Evolutionary conservation across 2,888 invertebrate genomes (phyloP).

Genomic region (Thymelicus lineola): DNA sequence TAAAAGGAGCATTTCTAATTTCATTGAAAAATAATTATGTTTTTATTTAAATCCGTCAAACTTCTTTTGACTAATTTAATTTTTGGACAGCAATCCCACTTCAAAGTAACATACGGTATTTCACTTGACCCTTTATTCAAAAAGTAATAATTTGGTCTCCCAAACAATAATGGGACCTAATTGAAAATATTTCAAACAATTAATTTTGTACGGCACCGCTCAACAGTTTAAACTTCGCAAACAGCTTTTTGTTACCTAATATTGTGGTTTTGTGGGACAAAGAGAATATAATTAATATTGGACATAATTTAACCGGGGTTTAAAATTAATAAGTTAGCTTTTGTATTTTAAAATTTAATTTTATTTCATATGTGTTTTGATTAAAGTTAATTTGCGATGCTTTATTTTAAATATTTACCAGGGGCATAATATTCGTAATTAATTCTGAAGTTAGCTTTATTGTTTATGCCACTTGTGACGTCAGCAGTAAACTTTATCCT

Average conservation of each 20-base stretch:
- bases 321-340: slow-evolving; percentile 34
- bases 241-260: slow-evolving; percentile 46
- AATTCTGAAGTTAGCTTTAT: no score
- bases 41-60: neutral
- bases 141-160: slow-evolving; percentile 22
- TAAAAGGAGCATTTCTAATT: no score
- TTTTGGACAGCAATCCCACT: neutral
- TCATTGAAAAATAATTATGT: no score
- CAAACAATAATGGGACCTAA: slow-evolving; percentile 40
- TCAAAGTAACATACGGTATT: slow-evolving; percentile 11
- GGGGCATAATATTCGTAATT: no score
- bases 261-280: slow-evolving; percentile 42
- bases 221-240: slow-evolving; percentile 57
- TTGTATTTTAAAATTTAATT: slow-evolving; percentile 25
- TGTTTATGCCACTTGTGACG: no score
- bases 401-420: no score
- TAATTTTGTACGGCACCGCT: slow-evolving; percentile 44
- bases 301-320: slow-evolving; percentile 48
- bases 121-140: slow-evolving; percentile 23
- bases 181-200: slow-evolving; percentile 64
- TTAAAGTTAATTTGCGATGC: neutral
- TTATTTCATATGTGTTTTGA: neutral
- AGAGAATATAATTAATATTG: slow-evolving; percentile 49
- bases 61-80: neutral
- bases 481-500: no score